Conservation (phyloP, 2,797 vertebrate species). For the Dendrocincla fuliginosa region DNA sequence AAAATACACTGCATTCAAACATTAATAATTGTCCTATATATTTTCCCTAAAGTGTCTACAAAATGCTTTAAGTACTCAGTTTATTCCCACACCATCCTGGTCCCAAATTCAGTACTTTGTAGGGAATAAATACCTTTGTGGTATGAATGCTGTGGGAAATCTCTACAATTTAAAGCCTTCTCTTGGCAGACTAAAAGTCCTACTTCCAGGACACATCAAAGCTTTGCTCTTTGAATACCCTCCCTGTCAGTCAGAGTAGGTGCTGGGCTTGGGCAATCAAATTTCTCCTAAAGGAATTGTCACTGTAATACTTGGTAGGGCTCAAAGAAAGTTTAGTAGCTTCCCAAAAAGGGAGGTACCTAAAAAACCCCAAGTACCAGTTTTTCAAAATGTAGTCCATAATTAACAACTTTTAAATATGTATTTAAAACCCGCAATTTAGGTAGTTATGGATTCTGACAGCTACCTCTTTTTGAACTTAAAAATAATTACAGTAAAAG, state of each 20-base stretch:
- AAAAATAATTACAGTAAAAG: background rate
- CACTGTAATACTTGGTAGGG: background rate
- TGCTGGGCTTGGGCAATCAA: background rate
- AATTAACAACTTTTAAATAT: background rate
- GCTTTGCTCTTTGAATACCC: background rate
- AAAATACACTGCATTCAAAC: background rate
- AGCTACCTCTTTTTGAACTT: background rate
- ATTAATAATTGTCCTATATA: background rate
- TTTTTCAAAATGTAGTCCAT: background rate
- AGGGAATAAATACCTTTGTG: background rate
- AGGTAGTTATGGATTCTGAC: background rate
- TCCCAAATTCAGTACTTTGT: background rate
- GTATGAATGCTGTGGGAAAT: background rate
- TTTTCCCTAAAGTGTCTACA: background rate
- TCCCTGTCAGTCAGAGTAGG: background rate
- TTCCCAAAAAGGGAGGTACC: background rate
- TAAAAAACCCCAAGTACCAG: rapidly evolving
- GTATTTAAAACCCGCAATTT: background rate
- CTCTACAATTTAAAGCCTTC: background rate
- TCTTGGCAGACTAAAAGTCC: background rate
- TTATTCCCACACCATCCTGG: background rate
- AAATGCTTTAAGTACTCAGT: background rate
- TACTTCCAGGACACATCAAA: background rate
- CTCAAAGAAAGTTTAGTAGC: background rate
- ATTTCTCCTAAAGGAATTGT: background rate